Percentiles rank a stretch among this genome's conserved stretches.
Evolutionary conservation across 1,140 invertebrate genomes (phyloP).

Genomic region (Whitmania pigra): DNA sequence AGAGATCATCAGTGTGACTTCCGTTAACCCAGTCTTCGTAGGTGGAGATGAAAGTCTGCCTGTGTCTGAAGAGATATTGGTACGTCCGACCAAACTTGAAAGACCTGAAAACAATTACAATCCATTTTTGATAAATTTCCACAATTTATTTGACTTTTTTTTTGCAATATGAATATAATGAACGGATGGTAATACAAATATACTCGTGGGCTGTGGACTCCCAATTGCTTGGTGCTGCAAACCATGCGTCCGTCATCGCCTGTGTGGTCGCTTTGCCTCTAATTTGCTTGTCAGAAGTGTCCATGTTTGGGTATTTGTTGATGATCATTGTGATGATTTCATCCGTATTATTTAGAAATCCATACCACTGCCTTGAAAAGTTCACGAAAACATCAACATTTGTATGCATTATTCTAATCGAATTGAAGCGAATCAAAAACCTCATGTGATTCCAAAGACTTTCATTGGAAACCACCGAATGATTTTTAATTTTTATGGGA

Average conservation of each 20-base stretch:
- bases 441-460: slow-evolving; percentile 11
- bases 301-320: slow-evolving; percentile 9
- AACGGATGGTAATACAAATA: no score
- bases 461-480: slow-evolving; percentile 1
- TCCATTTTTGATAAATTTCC: no score
- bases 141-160: no score
- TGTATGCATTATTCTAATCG: no score
- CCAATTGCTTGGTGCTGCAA: slow-evolving; percentile 5
- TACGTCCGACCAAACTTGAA: not conserved
- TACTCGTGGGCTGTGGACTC: not conserved
- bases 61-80: slow-evolving; percentile 7
- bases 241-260: slow-evolving; percentile 10
- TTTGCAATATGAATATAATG: no score
- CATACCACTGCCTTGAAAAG: no score
- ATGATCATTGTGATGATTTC: not conserved
- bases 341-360: not conserved
- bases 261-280: not conserved
- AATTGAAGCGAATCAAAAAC: not conserved
- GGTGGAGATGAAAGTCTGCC: slow-evolving; percentile 7
- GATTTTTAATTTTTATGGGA: not conserved
- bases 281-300: not conserved
- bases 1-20: slow-evolving; percentile 10
- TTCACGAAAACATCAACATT: no score
- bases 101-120: not conserved
- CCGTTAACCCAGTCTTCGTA: slow-evolving; percentile 13